Percentiles rank a stretch among this genome's conserved stretches.
phyloP scores from a whole-genome alignment of 2,888 invertebrate species.

The Rhodophaea formosa region DNA sequence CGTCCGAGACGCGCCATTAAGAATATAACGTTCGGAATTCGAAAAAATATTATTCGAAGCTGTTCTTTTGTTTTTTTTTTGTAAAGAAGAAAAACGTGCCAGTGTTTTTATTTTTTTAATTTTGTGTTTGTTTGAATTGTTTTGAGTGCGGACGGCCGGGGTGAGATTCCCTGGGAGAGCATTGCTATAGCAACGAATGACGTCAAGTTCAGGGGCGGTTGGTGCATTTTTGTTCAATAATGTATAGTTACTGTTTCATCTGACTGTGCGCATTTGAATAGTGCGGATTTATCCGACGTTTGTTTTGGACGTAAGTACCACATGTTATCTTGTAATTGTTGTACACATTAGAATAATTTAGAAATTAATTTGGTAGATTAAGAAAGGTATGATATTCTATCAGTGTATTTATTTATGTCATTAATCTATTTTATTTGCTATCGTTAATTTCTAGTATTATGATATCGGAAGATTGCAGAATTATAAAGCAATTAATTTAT shows the following conservation, averaged over 20 bases:
- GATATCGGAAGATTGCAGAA: too few species aligned
- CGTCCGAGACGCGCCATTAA: conserved; percentile 44
- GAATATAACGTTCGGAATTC: conserved; percentile 45
- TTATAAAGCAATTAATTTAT: too few species aligned
- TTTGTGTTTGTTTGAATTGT: conserved; percentile 28
- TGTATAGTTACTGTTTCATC: conserved; percentile 46
- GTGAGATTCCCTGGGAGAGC: conserved; percentile 56
- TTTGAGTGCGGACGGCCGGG: conserved; percentile 46
- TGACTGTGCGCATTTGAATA: conserved; percentile 18
- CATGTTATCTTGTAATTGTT: background rate
- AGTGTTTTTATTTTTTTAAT: conserved; percentile 41
- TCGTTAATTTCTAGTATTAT: too few species aligned
- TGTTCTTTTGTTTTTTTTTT: conserved; percentile 41
- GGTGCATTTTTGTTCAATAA: conserved; percentile 78
- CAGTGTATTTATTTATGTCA: too few species aligned
- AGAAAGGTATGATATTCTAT: too few species aligned
- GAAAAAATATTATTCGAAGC: conserved; percentile 38
- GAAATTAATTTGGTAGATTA: background rate
- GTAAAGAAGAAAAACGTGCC: conserved; percentile 41
- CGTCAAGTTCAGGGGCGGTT: conserved; percentile 78
- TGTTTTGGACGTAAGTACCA: conserved; percentile 4
- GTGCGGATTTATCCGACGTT: conserved; percentile 2
- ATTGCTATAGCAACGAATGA: conserved; percentile 73
- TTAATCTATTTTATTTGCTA: too few species aligned
- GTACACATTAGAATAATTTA: background rate